Base-by-base conservation (phyloP, 2,888 invertebrate genomes). In the Silvanus unidentatus region DNA sequence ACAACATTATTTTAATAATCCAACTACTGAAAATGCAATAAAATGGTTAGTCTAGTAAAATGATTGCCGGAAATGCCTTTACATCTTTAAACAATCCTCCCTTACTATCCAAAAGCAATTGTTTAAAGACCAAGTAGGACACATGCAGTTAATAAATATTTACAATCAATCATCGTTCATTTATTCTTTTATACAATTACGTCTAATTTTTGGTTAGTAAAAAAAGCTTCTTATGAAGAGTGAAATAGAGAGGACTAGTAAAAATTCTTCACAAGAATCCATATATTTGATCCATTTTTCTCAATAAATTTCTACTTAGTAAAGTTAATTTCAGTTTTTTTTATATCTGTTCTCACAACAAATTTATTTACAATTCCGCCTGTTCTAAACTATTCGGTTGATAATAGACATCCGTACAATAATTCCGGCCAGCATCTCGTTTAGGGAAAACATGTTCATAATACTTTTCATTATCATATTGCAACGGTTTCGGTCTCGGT, bases 401-500 rank as follows among this genome's bases (percentile, higher is more conserved):
- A 58, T 69, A 70, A 53, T 65, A 68, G 46, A 60, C 59, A 52
- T 66, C 63, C 58, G 60, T 60, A 50, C 58, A 59, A 48, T 54
- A 22, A 12, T 32, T 32, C 13, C n/a, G 3, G 32, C 28, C 28
- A n/a, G 22, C 52, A 47, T 58, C 53, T 50, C 57, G 54, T 55
- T 62, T 64, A 46, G 80, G 80, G 60, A 81, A 81, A 52, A 81
- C 73, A 55, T 80, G 79, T 60, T 81, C 77, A 57, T 80, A 74
- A 65, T 80, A 81, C 47, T 77, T 75, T 63, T 79, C 78, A 57
- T 79, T 70, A 43, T 77, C 79, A 55, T 75, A 75, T 59, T 79
- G 79, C 48, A 80, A 62, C 9, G 80, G 79, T 60, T 75, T 79
- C 28, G 80, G 80, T 63, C 80, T 73, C 8, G 73, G 67, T 50